Evolutionary conservation across 2,797 vertebrate species (phyloP), one percentile per base, ranked within the genome.

Genomic region (Allobates femoralis): DNA sequence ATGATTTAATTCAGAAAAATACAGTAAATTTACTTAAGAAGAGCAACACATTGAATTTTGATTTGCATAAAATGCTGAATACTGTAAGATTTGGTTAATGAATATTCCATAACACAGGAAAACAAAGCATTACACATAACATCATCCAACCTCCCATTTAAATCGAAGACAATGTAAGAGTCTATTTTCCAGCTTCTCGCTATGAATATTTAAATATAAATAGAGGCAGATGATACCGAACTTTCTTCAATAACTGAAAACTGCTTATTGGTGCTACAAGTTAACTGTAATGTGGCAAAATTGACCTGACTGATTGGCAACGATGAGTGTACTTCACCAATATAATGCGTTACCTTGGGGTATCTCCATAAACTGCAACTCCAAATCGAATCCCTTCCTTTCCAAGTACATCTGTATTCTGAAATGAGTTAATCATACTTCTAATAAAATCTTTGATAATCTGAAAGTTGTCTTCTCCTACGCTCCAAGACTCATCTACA

Each of bases 351-450:
- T 90, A 97, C 97, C 96, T 96, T 1, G 96, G 91, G 50, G 93
- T 73, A 60, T 96, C 95, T 66, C 93, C 93, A 5, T 95, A 97
- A 88, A 96, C 89, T 0, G 94, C 96, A 89, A 97, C 94, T 1
- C 96, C 96, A 79, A 97, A 95, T n/a, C 94, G 96, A 82, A 96
- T 88, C 0, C 96, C 96, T 69, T 95, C 95, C 15, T 88, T 83
- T 37, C 96, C 96, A 23, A 90, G 41, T 12, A 91, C n/a, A 19
- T 83, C 16, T 0, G 81, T 90, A 87, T 91, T 92, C 85, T 92
- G 85, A 84, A 97, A 97, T 75, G 96, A 94, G 75, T 91, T 90
- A 6, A 95, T 83, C 82, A 94, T 11, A 79, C 90, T 90, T 32
- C 92, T 85, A 73, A 97, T 90, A 89, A 98, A 97, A 90, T 94